A percentile compares a stretch with the other conserved stretches of the same genome.
Evolutionary conservation across 2,797 vertebrate species (phyloP).

Genomic region (Protosalanx chinensis): DNA sequence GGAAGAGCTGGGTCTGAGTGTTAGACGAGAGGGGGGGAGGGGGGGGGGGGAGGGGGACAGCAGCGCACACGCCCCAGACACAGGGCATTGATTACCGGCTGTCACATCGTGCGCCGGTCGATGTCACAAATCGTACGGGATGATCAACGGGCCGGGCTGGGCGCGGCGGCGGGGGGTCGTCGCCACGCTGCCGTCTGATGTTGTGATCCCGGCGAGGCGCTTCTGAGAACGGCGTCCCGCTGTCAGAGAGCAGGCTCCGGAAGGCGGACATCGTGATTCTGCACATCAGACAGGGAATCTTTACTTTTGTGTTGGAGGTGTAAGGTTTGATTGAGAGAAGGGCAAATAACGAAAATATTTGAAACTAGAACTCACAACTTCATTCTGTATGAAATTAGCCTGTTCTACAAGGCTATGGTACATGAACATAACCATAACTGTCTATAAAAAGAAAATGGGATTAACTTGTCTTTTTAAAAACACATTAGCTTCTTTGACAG

Average conservation of each 20-base stretch:
- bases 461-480: too few species aligned
- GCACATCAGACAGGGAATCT: constrained; percentile 45
- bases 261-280: constrained; percentile 50
- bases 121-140: constrained; percentile 35
- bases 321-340: neutral
- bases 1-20: constrained; percentile 20
- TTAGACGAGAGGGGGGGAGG: constrained; percentile 26
- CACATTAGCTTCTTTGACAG: too few species aligned
- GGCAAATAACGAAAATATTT: neutral
- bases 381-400: too few species aligned
- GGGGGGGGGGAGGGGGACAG: constrained; percentile 6
- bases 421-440: too few species aligned
- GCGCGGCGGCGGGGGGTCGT: constrained; percentile 26
- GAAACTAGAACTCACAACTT: too few species aligned
- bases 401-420: too few species aligned
- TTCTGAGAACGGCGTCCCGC: constrained; percentile 45
- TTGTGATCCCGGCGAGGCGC: constrained; percentile 57
- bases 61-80: constrained; percentile 23
- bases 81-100: constrained; percentile 37
- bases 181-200: constrained; percentile 56
- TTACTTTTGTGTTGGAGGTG: constrained; percentile 51
- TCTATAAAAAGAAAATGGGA: too few species aligned
- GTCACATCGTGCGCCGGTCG: constrained; percentile 27
- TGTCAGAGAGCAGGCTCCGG: constrained; percentile 39
- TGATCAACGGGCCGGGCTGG: constrained; percentile 50